Conservation (phyloP, 2,797 vertebrate species). For the Atherinosoma microstoma region DNA sequence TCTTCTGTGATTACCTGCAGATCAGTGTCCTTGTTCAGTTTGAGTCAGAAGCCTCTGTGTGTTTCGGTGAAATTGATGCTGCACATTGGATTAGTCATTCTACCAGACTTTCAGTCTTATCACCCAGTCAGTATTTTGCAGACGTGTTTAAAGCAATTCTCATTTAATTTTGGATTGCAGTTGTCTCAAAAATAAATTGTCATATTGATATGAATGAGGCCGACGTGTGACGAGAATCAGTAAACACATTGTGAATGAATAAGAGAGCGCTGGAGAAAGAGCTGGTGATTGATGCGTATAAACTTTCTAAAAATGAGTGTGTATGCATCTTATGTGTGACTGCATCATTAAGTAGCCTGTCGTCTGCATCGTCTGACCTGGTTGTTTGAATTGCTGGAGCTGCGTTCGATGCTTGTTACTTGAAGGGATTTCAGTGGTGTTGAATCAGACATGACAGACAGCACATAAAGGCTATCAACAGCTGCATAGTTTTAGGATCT, state of each 20-base stretch:
- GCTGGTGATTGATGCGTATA: slow-evolving; percentile 32
- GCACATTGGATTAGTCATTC: slow-evolving; percentile 11
- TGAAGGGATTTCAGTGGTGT: slow-evolving; percentile 38
- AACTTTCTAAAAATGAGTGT: slow-evolving; percentile 41
- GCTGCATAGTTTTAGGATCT: slow-evolving; percentile 50
- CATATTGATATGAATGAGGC: slow-evolving; percentile 48
- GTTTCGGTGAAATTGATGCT: slow-evolving; percentile 6
- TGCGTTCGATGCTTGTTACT: slow-evolving; percentile 56
- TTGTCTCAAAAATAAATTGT: slow-evolving; percentile 49
- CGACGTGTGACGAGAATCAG: slow-evolving; percentile 33
- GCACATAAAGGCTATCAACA: slow-evolving; percentile 59
- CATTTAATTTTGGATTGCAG: slow-evolving; percentile 15
- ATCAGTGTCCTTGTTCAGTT: slow-evolving; percentile 12
- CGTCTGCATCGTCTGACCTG: slow-evolving; percentile 33
- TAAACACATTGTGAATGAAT: slow-evolving; percentile 36
- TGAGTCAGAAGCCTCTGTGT: slow-evolving; percentile 15
- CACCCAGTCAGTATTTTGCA: neutral
- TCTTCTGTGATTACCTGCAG: neutral
- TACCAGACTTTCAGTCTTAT: neutral
- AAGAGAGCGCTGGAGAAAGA: slow-evolving; percentile 16
- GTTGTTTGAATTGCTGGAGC: slow-evolving; percentile 25
- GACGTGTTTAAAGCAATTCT: slow-evolving; percentile 35
- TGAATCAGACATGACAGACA: slow-evolving; percentile 63
- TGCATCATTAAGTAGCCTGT: slow-evolving; percentile 26
- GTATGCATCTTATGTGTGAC: slow-evolving; percentile 28